phyloP scores from a whole-genome alignment of 2,113 vertebrate genomes.

The Brienomyrus brachyistius region DNA sequence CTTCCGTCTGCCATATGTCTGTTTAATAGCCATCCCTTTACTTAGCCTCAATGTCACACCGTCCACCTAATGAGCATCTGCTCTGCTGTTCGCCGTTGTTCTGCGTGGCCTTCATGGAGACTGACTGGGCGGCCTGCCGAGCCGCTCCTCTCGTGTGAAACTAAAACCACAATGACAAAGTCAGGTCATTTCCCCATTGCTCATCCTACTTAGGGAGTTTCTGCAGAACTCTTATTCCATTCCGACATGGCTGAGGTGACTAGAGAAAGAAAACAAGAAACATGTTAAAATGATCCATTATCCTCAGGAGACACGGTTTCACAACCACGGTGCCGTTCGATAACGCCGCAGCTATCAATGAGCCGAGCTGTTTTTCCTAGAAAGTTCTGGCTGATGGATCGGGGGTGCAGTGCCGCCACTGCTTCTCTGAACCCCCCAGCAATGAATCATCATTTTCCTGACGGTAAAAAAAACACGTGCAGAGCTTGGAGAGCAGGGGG shows the following conservation, averaged over 20 bases:
- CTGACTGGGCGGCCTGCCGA: background rate
- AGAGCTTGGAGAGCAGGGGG: conserved; percentile 32
- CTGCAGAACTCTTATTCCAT: background rate
- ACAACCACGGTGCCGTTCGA: background rate
- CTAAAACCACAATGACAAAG: background rate
- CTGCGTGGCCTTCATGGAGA: background rate
- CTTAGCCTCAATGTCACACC: background rate
- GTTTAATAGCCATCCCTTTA: background rate
- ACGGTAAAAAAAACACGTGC: conserved; percentile 37
- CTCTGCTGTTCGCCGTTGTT: background rate
- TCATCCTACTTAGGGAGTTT: background rate
- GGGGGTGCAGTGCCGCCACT: conserved; percentile 36
- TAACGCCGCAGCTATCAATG: conserved; percentile 18
- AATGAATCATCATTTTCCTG: conserved; percentile 46
- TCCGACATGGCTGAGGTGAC: background rate
- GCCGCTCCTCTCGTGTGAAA: background rate
- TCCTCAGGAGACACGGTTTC: background rate
- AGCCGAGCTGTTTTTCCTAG: conserved; percentile 18
- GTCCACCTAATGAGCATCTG: background rate
- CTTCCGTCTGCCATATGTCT: background rate
- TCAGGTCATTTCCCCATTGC: background rate
- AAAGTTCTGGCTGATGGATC: conserved; percentile 37
- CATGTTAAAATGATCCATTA: background rate
- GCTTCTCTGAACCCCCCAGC: conserved; percentile 31
- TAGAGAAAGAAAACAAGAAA: background rate